Evolutionary conservation across 1,140 invertebrate genomes (phyloP).

Genomic region (Bombus confusus): DNA sequence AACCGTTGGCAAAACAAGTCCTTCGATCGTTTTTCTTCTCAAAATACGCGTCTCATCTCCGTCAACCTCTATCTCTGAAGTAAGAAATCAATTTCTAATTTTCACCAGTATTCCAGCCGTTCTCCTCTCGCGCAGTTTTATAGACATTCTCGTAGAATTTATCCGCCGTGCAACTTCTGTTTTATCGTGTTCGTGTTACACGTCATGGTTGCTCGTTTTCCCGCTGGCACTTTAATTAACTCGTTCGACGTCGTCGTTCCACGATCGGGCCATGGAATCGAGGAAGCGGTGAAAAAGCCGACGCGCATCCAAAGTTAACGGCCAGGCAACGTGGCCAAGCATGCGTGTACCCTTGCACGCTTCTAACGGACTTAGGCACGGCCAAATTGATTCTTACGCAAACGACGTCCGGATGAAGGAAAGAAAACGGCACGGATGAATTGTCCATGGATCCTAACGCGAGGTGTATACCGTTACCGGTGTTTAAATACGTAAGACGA

Average conservation of each 20-base stretch:
- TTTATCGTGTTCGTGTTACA: not conserved
- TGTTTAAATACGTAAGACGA: conserved; percentile 29
- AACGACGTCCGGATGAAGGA: conserved; percentile 27
- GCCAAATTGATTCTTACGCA: conserved; percentile 61
- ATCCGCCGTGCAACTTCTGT: not conserved
- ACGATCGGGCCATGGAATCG: not conserved
- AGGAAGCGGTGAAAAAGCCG: conserved; percentile 11
- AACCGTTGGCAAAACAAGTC: no score
- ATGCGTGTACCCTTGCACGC: not conserved
- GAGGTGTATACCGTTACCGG: conserved; percentile 52
- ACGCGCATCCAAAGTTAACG: not conserved
- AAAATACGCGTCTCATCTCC: no score
- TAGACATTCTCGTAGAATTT: not conserved
- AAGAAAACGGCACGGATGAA: conserved; percentile 35
- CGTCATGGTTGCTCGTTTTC: not conserved
- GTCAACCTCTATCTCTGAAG: no score
- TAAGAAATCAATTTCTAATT: no score
- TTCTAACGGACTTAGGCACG: conserved; percentile 41
- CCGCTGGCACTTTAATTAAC: conserved; percentile 2
- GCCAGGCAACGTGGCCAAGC: not conserved
- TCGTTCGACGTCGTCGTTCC: not conserved
- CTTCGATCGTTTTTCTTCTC: no score
- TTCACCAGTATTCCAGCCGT: not conserved
- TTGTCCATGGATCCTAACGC: conserved; percentile 38
- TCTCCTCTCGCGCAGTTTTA: not conserved